A percentile compares a stretch with the other conserved stretches of the same genome.
Evolutionary conservation across 1,140 invertebrate species (phyloP).

Genomic region (Ips nitidus): DNA sequence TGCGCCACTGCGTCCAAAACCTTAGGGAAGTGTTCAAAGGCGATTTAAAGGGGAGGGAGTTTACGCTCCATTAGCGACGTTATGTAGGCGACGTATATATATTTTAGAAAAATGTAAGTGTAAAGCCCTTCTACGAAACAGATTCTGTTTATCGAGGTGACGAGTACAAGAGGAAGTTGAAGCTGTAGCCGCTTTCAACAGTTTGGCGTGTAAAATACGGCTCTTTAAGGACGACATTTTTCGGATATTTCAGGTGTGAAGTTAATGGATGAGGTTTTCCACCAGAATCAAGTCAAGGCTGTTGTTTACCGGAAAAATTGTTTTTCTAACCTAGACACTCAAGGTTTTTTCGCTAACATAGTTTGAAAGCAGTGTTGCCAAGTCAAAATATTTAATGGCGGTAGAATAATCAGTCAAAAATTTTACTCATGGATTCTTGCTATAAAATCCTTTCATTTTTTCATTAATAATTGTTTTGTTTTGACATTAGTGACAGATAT

Average conservation of each 20-base stretch:
- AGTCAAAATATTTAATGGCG: no score
- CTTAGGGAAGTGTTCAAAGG: constrained; percentile 1
- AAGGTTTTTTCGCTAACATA: no score
- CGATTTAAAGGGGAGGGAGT: neutral
- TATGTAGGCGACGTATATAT: neutral
- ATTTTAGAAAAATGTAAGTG: constrained; percentile 3
- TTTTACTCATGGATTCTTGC: no score
- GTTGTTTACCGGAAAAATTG: no score
- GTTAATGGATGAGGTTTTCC: no score
- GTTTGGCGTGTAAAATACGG: neutral
- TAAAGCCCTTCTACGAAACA: constrained; percentile 4
- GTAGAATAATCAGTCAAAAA: no score
- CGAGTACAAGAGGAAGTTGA: neutral
- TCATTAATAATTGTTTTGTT: no score
- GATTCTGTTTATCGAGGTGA: constrained; percentile 4
- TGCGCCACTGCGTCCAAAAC: neutral
- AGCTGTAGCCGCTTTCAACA: neutral
- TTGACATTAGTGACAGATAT: no score
- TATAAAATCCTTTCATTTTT: no score
- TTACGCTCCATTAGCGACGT: neutral
- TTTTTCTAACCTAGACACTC: no score
- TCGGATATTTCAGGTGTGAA: neutral
- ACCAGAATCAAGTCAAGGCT: no score
- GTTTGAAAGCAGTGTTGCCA: no score
- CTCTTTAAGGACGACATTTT: constrained; percentile 4